Evolutionary conservation across 2,113 vertebrate genomes (phyloP).

Genomic region (Rhineura floridana): DNA sequence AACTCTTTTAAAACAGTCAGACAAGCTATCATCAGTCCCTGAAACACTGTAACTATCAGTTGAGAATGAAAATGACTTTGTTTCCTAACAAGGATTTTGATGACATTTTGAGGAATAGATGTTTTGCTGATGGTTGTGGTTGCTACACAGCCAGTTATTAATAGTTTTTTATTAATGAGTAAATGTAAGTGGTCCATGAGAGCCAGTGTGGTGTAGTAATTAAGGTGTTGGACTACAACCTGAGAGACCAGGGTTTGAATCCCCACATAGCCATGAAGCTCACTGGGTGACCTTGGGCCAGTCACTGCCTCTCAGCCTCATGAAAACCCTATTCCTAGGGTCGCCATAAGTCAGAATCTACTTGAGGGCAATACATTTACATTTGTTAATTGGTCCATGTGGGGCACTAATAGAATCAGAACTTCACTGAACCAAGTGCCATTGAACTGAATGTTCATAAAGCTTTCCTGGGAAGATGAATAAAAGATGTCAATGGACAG

Average conservation of each 20-base stretch:
- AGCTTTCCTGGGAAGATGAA: slow-evolving; percentile 15
- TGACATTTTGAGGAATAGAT: slow-evolving; percentile 79
- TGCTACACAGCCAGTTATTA: slow-evolving; percentile 73
- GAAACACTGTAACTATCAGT: slow-evolving; percentile 78
- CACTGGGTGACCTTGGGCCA: no score
- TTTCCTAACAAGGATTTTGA: slow-evolving; percentile 82
- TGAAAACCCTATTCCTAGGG: no score
- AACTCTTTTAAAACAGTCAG: slow-evolving; percentile 82
- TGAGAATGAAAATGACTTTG: slow-evolving; percentile 80
- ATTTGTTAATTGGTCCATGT: slow-evolving; percentile 71
- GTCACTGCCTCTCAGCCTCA: no score
- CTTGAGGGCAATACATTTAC: no score
- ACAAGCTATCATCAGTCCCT: slow-evolving; percentile 82
- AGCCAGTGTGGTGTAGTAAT: no score
- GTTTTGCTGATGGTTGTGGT: slow-evolving; percentile 78
- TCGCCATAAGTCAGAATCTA: no score
- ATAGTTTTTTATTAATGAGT: slow-evolving; percentile 77
- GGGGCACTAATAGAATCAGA: slow-evolving; percentile 72
- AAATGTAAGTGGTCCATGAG: slow-evolving; percentile 77
- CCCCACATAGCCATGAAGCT: no score
- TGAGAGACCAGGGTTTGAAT: no score
- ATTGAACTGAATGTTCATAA: slow-evolving; percentile 16
- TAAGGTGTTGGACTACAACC: no score
- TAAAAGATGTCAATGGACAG: slow-evolving; percentile 23
- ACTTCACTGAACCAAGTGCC: slow-evolving; percentile 27